A percentile compares a stretch with the other conserved stretches of the same genome.
These are phyloP conservation scores for Enteromius radiatus DNA, from an alignment of 2,797 vertebrate species.

Conservation along the genomic window DNA sequence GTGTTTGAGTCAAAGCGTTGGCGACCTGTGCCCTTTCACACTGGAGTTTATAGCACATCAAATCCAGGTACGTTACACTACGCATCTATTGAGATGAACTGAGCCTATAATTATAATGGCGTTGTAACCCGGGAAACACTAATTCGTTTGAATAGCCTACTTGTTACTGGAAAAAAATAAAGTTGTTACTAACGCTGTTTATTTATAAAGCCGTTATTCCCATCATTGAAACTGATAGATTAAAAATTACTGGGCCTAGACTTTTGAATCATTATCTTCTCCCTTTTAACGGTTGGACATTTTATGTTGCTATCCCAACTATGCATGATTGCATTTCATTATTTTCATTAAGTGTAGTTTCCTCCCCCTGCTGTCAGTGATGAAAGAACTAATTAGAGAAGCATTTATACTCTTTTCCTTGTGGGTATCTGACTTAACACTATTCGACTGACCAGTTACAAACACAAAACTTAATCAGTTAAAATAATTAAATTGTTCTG, in stretches of 20 bases:
- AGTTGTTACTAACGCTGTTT: too few species aligned
- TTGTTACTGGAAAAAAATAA: too few species aligned
- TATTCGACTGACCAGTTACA: slow-evolving; percentile 10
- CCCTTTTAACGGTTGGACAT: background rate
- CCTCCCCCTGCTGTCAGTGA: background rate
- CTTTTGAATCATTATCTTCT: background rate
- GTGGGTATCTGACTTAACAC: background rate
- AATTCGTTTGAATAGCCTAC: too few species aligned
- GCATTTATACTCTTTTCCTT: background rate
- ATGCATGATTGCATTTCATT: background rate
- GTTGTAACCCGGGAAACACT: too few species aligned
- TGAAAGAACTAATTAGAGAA: background rate
- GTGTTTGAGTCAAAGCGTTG: too few species aligned
- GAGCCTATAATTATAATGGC: too few species aligned
- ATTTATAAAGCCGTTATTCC: too few species aligned
- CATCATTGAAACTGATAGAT: background rate
- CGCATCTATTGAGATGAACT: too few species aligned
- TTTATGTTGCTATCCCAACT: background rate
- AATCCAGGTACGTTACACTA: too few species aligned
- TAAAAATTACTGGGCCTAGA: background rate
- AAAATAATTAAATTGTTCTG: background rate
- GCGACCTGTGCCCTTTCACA: too few species aligned
- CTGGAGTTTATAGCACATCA: too few species aligned
- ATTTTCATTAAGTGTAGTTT: background rate
- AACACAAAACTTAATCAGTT: slow-evolving; percentile 14